A percentile compares a stretch with the other conserved stretches of the same genome.
These are phyloP conservation scores for Cephus cinctus DNA, from an alignment of 1,140 invertebrate genomes.

Conservation along the genomic window DNA sequence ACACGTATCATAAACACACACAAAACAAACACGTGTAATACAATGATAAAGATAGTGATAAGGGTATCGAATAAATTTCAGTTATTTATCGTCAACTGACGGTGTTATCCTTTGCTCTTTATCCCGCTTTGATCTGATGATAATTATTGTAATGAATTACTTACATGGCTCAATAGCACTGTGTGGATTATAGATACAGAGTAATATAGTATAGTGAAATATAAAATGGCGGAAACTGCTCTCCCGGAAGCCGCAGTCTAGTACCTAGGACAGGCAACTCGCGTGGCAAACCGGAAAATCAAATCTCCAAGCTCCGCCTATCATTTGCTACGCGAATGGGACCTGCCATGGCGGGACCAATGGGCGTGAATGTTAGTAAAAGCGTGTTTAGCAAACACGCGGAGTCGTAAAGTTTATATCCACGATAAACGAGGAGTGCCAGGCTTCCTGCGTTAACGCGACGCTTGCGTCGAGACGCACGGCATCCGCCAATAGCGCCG, in stretches of 20 bases:
- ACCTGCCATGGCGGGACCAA: background rate
- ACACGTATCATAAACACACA: background rate
- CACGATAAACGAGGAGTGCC: constrained; percentile 21
- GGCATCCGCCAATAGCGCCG: constrained; percentile 17
- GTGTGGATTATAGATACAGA: no score
- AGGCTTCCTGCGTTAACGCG: constrained; percentile 22
- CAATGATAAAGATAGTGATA: constrained; percentile 1
- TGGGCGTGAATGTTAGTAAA: constrained; percentile 20
- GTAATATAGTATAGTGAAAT: no score
- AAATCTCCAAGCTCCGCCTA: no score
- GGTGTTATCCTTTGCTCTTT: constrained; percentile 1
- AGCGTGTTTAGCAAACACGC: constrained; percentile 30
- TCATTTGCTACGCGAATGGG: constrained; percentile 2
- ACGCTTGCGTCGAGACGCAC: constrained; percentile 21
- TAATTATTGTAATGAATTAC: no score
- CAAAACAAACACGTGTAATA: constrained; percentile 1
- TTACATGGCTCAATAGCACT: no score
- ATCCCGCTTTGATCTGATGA: no score
- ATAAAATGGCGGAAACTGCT: no score
- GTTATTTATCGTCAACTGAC: constrained; percentile 38
- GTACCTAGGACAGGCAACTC: no score
- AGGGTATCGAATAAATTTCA: constrained; percentile 35
- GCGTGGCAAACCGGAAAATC: no score
- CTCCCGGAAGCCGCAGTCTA: no score
- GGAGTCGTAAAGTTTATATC: constrained; percentile 26